phyloP scores from a whole-genome alignment of 1,140 invertebrate species.

The Drosophila santomea region DNA sequence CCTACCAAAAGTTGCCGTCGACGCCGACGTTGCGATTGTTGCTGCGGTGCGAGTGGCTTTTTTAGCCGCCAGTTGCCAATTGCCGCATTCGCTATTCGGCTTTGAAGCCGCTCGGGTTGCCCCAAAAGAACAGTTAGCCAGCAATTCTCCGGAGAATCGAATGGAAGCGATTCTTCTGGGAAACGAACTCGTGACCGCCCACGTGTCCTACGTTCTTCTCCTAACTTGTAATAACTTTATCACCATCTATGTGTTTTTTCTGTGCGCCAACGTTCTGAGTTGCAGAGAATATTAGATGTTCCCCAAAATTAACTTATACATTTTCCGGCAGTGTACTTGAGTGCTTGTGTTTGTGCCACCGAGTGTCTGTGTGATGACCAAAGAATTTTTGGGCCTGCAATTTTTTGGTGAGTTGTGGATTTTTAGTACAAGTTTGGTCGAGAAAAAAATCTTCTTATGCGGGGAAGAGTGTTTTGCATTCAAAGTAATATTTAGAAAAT shows the following conservation, averaged over 20 bases:
- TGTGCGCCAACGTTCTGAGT: slow-evolving; percentile 12
- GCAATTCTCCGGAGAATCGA: slow-evolving; percentile 47
- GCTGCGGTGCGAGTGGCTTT: slow-evolving; percentile 67
- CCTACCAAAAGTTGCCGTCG: slow-evolving; percentile 66
- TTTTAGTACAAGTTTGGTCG: slow-evolving; percentile 4
- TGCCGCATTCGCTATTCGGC: slow-evolving; percentile 82
- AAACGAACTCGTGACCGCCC: slow-evolving; percentile 33
- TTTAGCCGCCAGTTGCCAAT: slow-evolving; percentile 71
- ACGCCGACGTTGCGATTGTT: slow-evolving; percentile 36
- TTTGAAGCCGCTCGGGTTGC: slow-evolving; percentile 76
- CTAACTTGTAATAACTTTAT: not conserved
- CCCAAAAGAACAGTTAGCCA: slow-evolving; percentile 48
- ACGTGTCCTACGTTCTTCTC: slow-evolving; percentile 17
- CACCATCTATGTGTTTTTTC: slow-evolving; percentile 12
- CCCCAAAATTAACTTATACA: not conserved
- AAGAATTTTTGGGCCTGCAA: slow-evolving; percentile 8
- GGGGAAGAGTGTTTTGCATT: not conserved
- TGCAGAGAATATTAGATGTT: slow-evolving; percentile 12
- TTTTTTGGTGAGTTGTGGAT: slow-evolving; percentile 41
- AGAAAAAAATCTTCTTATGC: not conserved
- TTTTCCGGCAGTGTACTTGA: slow-evolving; percentile 28
- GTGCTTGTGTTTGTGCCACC: slow-evolving; percentile 19
- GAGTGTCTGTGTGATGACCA: slow-evolving; percentile 3
- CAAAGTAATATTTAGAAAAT: not conserved
- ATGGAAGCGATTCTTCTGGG: slow-evolving; percentile 15